Conservation (phyloP, 2,888 invertebrate species). For the Pristionchus maxplancki region DNA sequence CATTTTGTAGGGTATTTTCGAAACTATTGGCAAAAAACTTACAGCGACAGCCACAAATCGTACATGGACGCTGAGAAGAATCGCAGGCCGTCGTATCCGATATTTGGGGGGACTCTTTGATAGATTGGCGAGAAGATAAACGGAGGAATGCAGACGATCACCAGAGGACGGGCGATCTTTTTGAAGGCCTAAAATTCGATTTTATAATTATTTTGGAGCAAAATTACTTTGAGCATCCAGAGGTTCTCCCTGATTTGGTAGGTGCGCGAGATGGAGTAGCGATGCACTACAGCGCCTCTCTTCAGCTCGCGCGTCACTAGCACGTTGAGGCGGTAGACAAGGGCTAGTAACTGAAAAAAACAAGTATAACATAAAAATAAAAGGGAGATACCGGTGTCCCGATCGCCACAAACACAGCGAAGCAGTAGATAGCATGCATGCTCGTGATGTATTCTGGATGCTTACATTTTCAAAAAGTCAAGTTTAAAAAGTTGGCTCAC, state of each 20-base stretch:
- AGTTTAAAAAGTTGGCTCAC: background rate
- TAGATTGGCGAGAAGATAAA: conserved; percentile 22
- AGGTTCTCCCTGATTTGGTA: conserved; percentile 28
- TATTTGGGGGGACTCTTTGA: background rate
- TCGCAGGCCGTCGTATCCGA: background rate
- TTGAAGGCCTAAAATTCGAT: background rate
- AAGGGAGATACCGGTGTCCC: background rate
- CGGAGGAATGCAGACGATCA: conserved; percentile 10
- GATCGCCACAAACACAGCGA: background rate
- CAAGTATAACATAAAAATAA: background rate
- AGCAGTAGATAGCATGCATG: background rate
- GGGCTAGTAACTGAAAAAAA: background rate
- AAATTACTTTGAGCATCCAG: background rate
- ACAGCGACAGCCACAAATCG: background rate
- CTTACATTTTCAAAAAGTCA: no score
- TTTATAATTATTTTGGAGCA: background rate
- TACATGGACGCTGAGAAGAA: background rate
- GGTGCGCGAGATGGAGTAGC: background rate
- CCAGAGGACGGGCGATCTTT: background rate
- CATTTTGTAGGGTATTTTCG: background rate
- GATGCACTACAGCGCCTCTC: background rate
- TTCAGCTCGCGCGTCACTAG: background rate
- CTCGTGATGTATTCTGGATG: background rate
- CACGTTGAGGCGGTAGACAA: background rate
- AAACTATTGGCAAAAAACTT: background rate